phyloP scores from a whole-genome alignment of 92 coral and sea anemone species.

The Actinernus sp. region DNA sequence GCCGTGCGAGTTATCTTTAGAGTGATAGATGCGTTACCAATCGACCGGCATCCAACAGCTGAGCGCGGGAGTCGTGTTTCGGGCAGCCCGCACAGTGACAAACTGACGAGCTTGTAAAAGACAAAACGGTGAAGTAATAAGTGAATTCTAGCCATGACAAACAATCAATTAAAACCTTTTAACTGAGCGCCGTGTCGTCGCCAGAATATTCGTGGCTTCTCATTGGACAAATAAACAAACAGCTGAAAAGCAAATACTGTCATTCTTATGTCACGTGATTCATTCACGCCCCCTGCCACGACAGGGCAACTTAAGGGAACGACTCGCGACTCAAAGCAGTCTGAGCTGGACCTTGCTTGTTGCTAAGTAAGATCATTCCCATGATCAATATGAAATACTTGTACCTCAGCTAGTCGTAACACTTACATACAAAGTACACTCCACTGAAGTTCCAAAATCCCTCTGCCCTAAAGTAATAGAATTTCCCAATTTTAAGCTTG shows the following conservation, averaged over 20 bases:
- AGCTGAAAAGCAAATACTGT: constrained; percentile 60
- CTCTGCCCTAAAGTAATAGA: no score
- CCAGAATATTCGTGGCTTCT: constrained; percentile 57
- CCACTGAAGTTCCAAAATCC: no score
- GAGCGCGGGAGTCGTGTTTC: constrained; percentile 36
- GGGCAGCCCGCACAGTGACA: constrained; percentile 25
- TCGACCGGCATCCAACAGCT: constrained; percentile 21
- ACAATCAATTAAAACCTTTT: constrained; percentile 97
- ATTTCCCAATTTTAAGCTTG: not conserved
- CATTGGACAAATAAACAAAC: constrained; percentile 69
- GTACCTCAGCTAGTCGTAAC: no score
- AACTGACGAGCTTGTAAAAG: constrained; percentile 41
- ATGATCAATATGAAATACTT: no score
- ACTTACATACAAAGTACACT: no score
- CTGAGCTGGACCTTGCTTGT: no score
- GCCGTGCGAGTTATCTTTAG: not conserved
- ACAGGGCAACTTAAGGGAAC: not conserved
- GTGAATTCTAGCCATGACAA: constrained; percentile 89
- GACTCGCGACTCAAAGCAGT: no score
- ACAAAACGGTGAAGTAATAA: constrained; percentile 75
- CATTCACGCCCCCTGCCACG: constrained; percentile 33
- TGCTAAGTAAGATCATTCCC: no score
- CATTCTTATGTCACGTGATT: constrained; percentile 64
- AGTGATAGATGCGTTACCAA: constrained; percentile 20
- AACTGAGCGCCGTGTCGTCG: constrained; percentile 98